Percentiles rank a stretch among this genome's conserved stretches.
Conservation (phyloP, 2,888 invertebrate genomes). For the Catocala nupta region DNA sequence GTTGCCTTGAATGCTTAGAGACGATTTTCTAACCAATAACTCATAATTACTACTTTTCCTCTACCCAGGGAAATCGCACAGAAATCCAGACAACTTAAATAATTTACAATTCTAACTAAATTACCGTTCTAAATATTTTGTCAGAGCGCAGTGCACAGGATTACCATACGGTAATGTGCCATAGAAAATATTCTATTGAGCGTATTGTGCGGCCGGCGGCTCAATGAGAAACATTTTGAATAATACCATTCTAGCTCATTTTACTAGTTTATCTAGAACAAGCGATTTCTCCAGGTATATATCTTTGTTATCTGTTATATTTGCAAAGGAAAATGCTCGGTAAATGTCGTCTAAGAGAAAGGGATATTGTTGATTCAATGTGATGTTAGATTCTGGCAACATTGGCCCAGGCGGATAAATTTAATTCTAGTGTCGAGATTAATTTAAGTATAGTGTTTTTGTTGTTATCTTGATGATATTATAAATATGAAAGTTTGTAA, state of each 20-base stretch:
- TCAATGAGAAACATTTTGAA: slow-evolving; percentile 30
- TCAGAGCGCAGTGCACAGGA: slow-evolving; percentile 7
- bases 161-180: slow-evolving; percentile 31
- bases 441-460: too few species aligned
- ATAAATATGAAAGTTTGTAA: too few species aligned
- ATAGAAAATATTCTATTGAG: slow-evolving; percentile 48
- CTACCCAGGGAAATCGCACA: slow-evolving; percentile 4
- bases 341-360: not conserved
- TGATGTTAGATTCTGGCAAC: too few species aligned
- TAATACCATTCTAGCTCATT: slow-evolving; percentile 17
- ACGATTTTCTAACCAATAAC: not conserved
- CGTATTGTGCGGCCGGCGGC: slow-evolving; percentile 22
- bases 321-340: slow-evolving; percentile 3
- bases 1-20: not conserved
- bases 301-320: slow-evolving; percentile 2
- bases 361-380: too few species aligned
- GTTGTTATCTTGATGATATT: too few species aligned
- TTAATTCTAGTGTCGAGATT: too few species aligned
- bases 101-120: slow-evolving; percentile 24
- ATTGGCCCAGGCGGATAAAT: too few species aligned
- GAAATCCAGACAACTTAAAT: not conserved
- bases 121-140: slow-evolving; percentile 40
- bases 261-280: slow-evolving; percentile 34
- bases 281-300: slow-evolving; percentile 39
- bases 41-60: slow-evolving; percentile 4